These are phyloP conservation scores for Thera britannica DNA, from an alignment of 2,888 invertebrate genomes.

Conservation along the genomic window DNA sequence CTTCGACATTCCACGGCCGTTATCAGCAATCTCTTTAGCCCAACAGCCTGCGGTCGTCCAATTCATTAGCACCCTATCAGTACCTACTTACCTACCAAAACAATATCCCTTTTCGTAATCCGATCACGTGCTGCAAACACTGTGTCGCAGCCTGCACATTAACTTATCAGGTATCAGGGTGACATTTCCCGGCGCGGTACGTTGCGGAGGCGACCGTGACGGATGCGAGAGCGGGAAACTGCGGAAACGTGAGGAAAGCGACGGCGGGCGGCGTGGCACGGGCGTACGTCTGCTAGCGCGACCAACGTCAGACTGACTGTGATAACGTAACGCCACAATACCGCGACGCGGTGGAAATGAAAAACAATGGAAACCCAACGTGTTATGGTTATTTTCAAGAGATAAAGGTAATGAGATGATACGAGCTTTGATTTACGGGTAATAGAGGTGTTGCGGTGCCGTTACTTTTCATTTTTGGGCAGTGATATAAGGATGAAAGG, in stretches of 20 bases:
- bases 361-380: constrained; percentile 75
- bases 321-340: constrained; percentile 76
- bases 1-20: constrained; percentile 59
- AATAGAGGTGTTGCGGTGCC: constrained; percentile 36
- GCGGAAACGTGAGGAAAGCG: constrained; percentile 62
- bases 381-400: constrained; percentile 56
- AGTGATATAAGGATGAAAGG: constrained; percentile 11
- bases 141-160: constrained; percentile 64
- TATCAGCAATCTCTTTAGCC: constrained; percentile 54
- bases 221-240: constrained; percentile 60
- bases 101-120: constrained; percentile 73
- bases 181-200: constrained; percentile 67
- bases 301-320: constrained; percentile 70
- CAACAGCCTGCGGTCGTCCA: constrained; percentile 49
- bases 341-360: constrained; percentile 65
- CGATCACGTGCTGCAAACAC: constrained; percentile 73
- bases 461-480: constrained; percentile 36
- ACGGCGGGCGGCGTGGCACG: constrained; percentile 44
- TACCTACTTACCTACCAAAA: constrained; percentile 71
- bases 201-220: constrained; percentile 49
- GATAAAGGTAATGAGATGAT: constrained; percentile 58
- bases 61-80: constrained; percentile 61
- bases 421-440: constrained; percentile 44
- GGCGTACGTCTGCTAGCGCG: constrained; percentile 66
- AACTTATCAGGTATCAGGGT: constrained; percentile 71